Evolutionary conservation across 2,797 vertebrate genomes (phyloP).

Genomic region (Oreochromis grahami): DNA sequence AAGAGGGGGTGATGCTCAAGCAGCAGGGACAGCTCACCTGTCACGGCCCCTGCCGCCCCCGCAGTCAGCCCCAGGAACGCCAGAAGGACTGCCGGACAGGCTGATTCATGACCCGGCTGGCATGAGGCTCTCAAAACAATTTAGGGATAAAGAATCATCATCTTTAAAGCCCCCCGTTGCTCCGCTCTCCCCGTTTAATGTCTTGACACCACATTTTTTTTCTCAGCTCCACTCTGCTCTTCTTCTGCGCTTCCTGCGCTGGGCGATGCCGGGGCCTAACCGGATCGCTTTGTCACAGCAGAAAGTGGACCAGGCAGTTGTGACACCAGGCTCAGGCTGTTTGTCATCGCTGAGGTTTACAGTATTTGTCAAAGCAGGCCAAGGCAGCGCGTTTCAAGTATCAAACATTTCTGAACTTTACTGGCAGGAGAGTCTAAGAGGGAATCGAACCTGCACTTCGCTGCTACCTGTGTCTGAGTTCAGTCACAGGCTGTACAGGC

Average conservation of each 20-base stretch:
- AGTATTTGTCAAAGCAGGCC: neutral
- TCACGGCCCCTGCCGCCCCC: conserved; percentile 39
- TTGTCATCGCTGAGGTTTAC: neutral
- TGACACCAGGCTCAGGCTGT: neutral
- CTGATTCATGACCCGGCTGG: conserved; percentile 75
- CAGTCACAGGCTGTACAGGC: neutral
- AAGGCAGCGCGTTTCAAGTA: neutral
- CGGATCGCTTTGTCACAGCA: conserved; percentile 3
- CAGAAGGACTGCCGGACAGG: conserved; percentile 48
- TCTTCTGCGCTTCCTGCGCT: conserved; percentile 28
- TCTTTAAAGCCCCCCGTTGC: conserved; percentile 34
- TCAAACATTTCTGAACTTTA: neutral
- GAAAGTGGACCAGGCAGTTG: neutral
- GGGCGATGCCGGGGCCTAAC: neutral
- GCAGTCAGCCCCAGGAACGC: conserved; percentile 22
- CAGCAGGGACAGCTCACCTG: conserved; percentile 61
- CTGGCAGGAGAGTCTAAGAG: neutral
- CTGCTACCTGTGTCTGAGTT: neutral
- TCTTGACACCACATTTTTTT: conserved; percentile 47
- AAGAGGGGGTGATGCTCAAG: conserved; percentile 41
- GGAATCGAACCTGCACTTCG: neutral
- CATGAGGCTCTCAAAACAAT: conserved; percentile 74
- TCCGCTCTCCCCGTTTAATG: conserved; percentile 36
- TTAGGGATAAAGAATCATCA: conserved; percentile 74
- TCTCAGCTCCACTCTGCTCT: neutral